These are phyloP conservation scores for Mola mola DNA, from an alignment of 2,113 vertebrate species.

Conservation along the genomic window DNA sequence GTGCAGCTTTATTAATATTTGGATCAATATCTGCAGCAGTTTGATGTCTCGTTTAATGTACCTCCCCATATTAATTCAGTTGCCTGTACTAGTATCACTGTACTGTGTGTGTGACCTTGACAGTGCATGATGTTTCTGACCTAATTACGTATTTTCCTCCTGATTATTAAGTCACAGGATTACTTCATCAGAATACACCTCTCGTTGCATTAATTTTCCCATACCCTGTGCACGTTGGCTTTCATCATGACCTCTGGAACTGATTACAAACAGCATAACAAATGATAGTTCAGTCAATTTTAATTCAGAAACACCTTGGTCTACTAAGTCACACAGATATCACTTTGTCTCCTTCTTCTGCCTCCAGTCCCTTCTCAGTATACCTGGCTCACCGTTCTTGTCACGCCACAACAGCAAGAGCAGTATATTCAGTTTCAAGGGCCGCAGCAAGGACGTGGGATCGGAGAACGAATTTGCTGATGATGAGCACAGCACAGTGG, in stretches of 20 bases:
- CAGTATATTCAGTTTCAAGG: conserved; percentile 98
- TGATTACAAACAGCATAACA: conserved; percentile 29
- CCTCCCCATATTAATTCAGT: conserved; percentile 12
- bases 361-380: conserved; percentile 93
- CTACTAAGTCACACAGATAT: conserved; percentile 12
- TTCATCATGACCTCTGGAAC: conserved; percentile 48
- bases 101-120: conserved; percentile 51
- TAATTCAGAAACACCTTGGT: conserved; percentile 17
- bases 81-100: conserved; percentile 6
- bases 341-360: neutral
- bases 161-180: conserved; percentile 52
- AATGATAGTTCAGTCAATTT: conserved; percentile 34
- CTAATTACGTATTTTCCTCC: conserved; percentile 47
- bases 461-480: conserved; percentile 97
- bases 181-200: conserved; percentile 21
- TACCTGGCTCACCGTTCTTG: conserved; percentile 95
- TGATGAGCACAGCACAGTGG: conserved; percentile 97
- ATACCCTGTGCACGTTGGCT: conserved; percentile 30
- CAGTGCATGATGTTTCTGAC: conserved; percentile 39
- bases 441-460: conserved; percentile 88
- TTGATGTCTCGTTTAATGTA: conserved; percentile 33
- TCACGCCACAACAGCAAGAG: conserved; percentile 98
- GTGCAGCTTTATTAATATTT: conserved; percentile 2
- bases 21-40: conserved; percentile 31
- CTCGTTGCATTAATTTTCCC: conserved; percentile 22